Evolutionary conservation across 2,888 invertebrate species (phyloP).

Genomic region (Anticlea derivata): DNA sequence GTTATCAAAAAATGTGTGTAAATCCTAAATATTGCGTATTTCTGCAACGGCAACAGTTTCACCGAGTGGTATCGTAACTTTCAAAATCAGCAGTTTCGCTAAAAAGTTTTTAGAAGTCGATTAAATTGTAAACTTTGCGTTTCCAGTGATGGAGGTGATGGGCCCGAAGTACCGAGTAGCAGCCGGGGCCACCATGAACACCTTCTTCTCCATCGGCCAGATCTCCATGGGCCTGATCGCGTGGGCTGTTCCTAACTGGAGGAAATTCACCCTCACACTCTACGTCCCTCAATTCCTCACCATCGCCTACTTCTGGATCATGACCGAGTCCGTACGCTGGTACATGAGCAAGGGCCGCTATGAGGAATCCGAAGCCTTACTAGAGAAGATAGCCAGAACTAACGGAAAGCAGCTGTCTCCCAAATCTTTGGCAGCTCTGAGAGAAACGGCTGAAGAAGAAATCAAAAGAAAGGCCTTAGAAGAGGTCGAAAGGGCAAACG

Average conservation of each 20-base stretch:
- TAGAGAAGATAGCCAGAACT: conserved; percentile 84
- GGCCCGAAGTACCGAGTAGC: conserved; percentile 88
- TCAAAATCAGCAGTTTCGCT: too few relatives aligned
- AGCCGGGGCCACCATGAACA: conserved; percentile 87
- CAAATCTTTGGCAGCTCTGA: conserved; percentile 55
- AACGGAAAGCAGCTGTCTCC: conserved; percentile 75
- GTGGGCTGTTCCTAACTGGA: conserved; percentile 88
- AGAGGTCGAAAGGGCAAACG: conserved; percentile 38
- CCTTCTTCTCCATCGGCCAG: conserved; percentile 89
- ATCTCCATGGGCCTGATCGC: conserved; percentile 86
- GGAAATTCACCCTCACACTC: conserved; percentile 84
- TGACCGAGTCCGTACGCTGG: conserved; percentile 91
- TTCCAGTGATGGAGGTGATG: conserved; percentile 88
- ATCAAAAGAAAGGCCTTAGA: conserved; percentile 43
- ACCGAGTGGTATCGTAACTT: too few relatives aligned
- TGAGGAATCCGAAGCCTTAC: conserved; percentile 85
- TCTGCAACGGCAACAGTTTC: too few relatives aligned
- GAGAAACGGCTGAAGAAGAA: conserved; percentile 52
- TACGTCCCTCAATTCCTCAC: conserved; percentile 88
- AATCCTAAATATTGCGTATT: too few relatives aligned
- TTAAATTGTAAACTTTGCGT: neutral
- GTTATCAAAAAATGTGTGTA: too few relatives aligned
- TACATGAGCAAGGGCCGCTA: conserved; percentile 87
- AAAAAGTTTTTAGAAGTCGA: too few relatives aligned
- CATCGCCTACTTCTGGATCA: conserved; percentile 86